phyloP scores from a whole-genome alignment of 2,797 vertebrate species.

The Hybognathus amarus region DNA sequence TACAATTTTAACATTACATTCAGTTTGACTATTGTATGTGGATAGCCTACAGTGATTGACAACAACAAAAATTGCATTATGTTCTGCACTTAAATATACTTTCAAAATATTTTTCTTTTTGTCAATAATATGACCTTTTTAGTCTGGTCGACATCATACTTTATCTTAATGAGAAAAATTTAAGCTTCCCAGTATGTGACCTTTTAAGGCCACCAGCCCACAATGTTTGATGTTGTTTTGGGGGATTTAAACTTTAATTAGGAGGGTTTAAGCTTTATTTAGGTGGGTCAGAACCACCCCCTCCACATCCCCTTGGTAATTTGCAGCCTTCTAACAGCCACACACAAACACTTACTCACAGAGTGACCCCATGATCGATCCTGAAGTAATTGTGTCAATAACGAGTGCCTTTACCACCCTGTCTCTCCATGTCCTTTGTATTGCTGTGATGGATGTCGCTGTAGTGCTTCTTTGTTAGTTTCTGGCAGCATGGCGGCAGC shows the following conservation, averaged over 20 bases:
- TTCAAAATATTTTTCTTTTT: not conserved
- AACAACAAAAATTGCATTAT: not conserved
- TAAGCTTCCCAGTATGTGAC: conserved; percentile 20
- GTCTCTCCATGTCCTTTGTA: conserved; percentile 23
- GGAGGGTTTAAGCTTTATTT: conserved; percentile 19
- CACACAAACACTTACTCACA: conserved; percentile 25
- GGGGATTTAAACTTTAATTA: conserved; percentile 29
- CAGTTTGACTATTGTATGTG: not conserved
- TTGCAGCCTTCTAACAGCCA: not conserved
- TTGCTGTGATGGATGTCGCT: conserved; percentile 28
- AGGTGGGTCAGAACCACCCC: not conserved
- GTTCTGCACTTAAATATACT: not conserved
- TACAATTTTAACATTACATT: not conserved
- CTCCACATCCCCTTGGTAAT: not conserved
- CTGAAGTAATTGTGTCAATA: conserved; percentile 45
- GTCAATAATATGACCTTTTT: not conserved
- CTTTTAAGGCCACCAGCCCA: not conserved
- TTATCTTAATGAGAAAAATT: conserved; percentile 8
- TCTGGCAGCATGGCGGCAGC: conserved; percentile 19
- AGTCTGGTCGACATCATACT: not conserved
- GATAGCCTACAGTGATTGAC: not conserved
- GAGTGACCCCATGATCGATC: conserved; percentile 32
- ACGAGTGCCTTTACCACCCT: conserved; percentile 38
- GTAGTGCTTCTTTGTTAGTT: conserved; percentile 28
- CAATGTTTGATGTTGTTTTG: conserved; percentile 31